Evolutionary conservation across 2,888 invertebrate species (phyloP), one percentile per base, ranked within the genome.

Genomic region (Ophion ventricosus): DNA sequence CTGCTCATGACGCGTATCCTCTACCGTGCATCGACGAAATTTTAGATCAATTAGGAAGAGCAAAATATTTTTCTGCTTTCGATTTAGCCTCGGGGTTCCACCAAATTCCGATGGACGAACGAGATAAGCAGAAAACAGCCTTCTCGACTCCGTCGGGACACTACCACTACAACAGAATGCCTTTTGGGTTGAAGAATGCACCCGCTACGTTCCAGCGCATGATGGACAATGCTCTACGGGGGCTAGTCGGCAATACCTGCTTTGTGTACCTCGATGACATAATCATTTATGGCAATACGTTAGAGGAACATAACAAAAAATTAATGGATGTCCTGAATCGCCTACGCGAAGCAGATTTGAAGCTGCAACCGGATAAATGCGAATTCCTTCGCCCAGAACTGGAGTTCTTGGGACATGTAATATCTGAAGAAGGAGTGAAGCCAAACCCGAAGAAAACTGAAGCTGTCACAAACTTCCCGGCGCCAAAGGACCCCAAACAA

Each of bases 191-290:
- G n/a, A n/a, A n/a, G n/a, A n/a, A n/a, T n/a, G n/a, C n/a, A n/a
- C n/a, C n/a, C n/a, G n/a, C n/a, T n/a, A n/a, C n/a, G n/a, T n/a
- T n/a, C n/a, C n/a, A n/a, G n/a, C n/a, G n/a, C n/a, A n/a, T n/a
- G n/a, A n/a, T n/a, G n/a, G n/a, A n/a, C n/a, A n/a, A n/a, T n/a
- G n/a, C n/a, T n/a, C n/a, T n/a, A n/a, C n/a, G n/a, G n/a, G n/a
- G n/a, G n/a, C n/a, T n/a, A n/a, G n/a, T n/a, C n/a, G n/a, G n/a
- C n/a, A n/a, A n/a, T n/a, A n/a, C n/a, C n/a, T n/a, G n/a, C n/a
- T n/a, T n/a, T n/a, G n/a, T n/a, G n/a, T n/a, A n/a, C 26, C 61
- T 78, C 5, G 77, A 69, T 11, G 76, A 77, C 59, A 76, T 76
- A 1, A 25, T 76, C n/a, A 26, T 77, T 0, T 77, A 59, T 26